Evolutionary conservation across 1,140 invertebrate genomes (phyloP).

Genomic region (Maconellicoccus hirsutus): DNA sequence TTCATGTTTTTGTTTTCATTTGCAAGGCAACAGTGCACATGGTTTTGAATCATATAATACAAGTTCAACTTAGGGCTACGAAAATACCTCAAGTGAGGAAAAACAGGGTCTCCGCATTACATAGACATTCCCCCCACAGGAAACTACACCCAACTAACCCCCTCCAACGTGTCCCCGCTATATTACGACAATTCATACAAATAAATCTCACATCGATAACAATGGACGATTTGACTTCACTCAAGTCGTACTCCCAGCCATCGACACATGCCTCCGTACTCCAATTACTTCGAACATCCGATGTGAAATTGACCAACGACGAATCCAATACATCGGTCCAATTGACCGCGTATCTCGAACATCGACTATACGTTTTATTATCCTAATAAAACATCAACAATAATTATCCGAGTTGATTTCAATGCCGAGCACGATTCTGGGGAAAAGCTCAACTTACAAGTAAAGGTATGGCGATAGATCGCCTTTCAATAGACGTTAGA

Average conservation of each 20-base stretch:
- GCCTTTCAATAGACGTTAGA: constrained; percentile 45
- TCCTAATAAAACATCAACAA: neutral
- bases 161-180: too few relatives aligned
- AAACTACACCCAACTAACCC: too few relatives aligned
- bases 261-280: constrained; percentile 52
- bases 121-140: too few relatives aligned
- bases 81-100: too few relatives aligned
- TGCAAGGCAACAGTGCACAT: too few relatives aligned
- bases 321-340: constrained; percentile 45
- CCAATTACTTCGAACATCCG: constrained; percentile 42
- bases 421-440: too few relatives aligned
- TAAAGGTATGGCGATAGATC: constrained; percentile 30
- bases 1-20: too few relatives aligned
- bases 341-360: constrained; percentile 53
- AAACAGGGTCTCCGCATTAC: too few relatives aligned
- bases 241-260: constrained; percentile 69
- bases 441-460: neutral
- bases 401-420: too few relatives aligned
- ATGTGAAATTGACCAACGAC: constrained; percentile 31
- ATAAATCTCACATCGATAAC: constrained; percentile 59
- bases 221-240: constrained; percentile 55
- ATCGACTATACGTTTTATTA: constrained; percentile 31
- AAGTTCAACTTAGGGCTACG: too few relatives aligned
- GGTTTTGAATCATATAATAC: too few relatives aligned
- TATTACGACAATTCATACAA: neutral